Evolutionary conservation across 2,888 invertebrate species (phyloP), one percentile per base, ranked within the genome.

Genomic region (Geophilus truncorum): DNA sequence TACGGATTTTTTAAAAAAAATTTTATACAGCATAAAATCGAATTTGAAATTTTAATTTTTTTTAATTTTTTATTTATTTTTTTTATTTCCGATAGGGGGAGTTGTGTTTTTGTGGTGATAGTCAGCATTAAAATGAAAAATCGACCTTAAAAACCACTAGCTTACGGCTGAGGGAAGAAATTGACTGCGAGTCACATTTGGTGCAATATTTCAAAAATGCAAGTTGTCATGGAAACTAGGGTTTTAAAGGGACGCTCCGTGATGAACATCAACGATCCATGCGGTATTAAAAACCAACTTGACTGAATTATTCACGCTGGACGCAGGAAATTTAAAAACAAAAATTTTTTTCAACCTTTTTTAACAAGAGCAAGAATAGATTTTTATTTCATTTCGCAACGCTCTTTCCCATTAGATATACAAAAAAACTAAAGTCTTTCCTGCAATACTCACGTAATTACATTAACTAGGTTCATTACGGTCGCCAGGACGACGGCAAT

Each of bases 201-300:
- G 62, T 62, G 62, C 62, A 62, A 62, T 62, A 62, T 62, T 62
- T 62, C 25, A 62, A 62, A 62, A 62, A 62, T 62, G 62, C 62
- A 62, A 45, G 62, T 62, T 12, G 62, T 4, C 25, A 62, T 62
- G 25, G 62, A 62, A 62, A 62, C 23, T 15, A 18, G 62, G 62
- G 62, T 10, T 15, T 62, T 25, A 62, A 62, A 25, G 62, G 25
- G 25, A 62, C 21, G 25, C 62, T 23, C 5, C 62, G 45, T n/a
- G 9, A n/a, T n/a, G 23, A 25, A 62, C 62, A 15, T 23, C 23
- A 25, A 62, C 25, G 62, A 62, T 62, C 62, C 4, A 62, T 25
- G 57, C 57, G 62, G 62, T 25, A 62, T 23, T 62, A 23, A 62
- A 62, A 62, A 62, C 23, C n/a, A n/a, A n/a, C 51, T 9, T 51